Evolutionary conservation across 2,113 vertebrate genomes (phyloP), one percentile per base, ranked within the genome.

Genomic region (Chascanopsetta lugubris): DNA sequence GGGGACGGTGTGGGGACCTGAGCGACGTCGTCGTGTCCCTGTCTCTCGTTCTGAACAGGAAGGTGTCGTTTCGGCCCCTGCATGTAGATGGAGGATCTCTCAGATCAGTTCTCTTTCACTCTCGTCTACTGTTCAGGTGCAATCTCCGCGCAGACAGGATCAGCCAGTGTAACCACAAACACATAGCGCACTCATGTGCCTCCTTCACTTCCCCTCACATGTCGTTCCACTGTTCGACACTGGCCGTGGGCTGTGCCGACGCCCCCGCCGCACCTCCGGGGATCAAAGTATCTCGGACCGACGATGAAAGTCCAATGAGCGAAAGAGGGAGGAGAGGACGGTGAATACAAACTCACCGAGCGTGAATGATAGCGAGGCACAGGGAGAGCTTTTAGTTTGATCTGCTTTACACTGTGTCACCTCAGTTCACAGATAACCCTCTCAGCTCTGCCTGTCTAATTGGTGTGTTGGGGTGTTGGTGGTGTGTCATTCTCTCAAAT

Each of bases 401-500:
- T 72, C 57, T 21, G 29, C 32, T 75, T 72, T 63, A 47, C 17
- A 7, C 53, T 22, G 42, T 61, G 68, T 80, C 79, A 72, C 74
- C 70, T 63, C 54, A 58, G 55, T 75, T 77, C 71, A 69, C 58
- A 76, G 78, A 83, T 70, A 64, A 76, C 72, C 80, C 78, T 55
- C 71, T 61, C 51, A 48, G 47, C 71, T 45, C 18, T 15, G 11
- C 69, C 66, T 49, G 42, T 87, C 67, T 85, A 81, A 80, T 82
- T 72, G 79, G 55, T 68, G 62, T 63, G 63, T 70, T 79, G 59
- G 26, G 68, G 75, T 46, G 21, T 46, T 48, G 48, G 30, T 57
- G 60, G 24, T 69, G 65, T 85, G 67, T 81, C 73, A 77, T 51
- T 71, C 69, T 69, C 29, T 61, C 64, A 72, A 80, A 86, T 77